Evolutionary conservation across 2,888 invertebrate genomes (phyloP), one percentile per base, ranked within the genome.

Genomic region (Perithous albicinctus): DNA sequence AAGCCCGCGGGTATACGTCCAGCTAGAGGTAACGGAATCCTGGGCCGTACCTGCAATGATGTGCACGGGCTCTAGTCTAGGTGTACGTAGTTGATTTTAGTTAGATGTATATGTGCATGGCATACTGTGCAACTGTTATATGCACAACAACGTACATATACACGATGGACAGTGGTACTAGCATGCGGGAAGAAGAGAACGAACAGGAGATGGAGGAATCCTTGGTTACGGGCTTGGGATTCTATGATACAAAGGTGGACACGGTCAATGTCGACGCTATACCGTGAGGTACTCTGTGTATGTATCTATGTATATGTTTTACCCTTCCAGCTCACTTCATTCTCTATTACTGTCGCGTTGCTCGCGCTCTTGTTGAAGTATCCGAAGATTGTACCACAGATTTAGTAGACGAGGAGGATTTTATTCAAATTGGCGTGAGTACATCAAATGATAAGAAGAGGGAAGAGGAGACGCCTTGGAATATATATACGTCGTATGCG

Each of bases 1-100:
- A 92, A 92, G 92, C 89, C 85, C 86, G 87, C 85, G 87, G 89
- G 88, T 85, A 86, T 87, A 87, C 88, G 88, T 90, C 88, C 89
- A 84, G 78, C 64, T 56, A 83, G 74, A 69, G 74, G 86, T 92
- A 91, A 92, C 92, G 91, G 91, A 90, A 92, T 91, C 88, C 88
- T 89, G 87, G 87, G 87, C 87, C 86, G 72, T 83, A 77, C 69
- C 79, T 74, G 83, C 86, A 80, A 78, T 86, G 85, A 83, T 83
- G 87, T 77, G 82, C 73, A 43, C 43, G 66, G 72, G 74, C 75
- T 48, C 20, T 46, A 59, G 26, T 23, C 56, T 26, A 4, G 15
- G 48, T 51, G 10, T 54, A 51, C 6, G 63, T 69, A 51, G 29
- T 29, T 69, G 46, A 29, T 18, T 78, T 41, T 72, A 56, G 54